A percentile compares a stretch with the other conserved stretches of the same genome.
Evolutionary conservation across 2,113 vertebrate genomes (phyloP).

Genomic region (Microtus oregoni): DNA sequence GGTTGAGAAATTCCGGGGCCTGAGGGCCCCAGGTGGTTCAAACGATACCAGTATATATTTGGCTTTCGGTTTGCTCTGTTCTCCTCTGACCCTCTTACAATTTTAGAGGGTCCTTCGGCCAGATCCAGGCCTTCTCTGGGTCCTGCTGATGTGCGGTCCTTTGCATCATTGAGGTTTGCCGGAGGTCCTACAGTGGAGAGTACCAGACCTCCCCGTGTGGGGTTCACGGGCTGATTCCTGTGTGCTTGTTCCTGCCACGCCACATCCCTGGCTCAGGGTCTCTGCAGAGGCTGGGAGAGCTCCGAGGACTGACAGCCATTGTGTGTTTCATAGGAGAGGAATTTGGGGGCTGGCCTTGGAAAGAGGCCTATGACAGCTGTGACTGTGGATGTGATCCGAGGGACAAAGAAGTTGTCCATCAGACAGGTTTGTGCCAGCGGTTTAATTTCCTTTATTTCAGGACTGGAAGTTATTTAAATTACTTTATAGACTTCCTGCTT

Average conservation of each 20-base stretch:
- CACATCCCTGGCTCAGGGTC: background rate
- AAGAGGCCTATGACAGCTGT: slow-evolving; percentile 39
- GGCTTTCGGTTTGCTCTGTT: slow-evolving; percentile 21
- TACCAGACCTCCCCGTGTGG: background rate
- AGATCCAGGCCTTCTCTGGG: background rate
- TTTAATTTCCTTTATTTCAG: slow-evolving; percentile 83
- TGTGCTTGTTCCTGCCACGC: fast-evolving
- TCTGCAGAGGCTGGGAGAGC: background rate
- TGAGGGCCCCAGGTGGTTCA: background rate
- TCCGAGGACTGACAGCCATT: background rate
- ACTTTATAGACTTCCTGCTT: slow-evolving; percentile 84
- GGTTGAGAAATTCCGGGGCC: background rate
- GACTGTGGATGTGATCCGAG: slow-evolving; percentile 44
- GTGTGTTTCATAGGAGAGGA: slow-evolving; percentile 15
- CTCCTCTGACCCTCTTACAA: slow-evolving; percentile 25
- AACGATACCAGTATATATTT: background rate
- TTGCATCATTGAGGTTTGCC: background rate
- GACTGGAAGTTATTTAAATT: slow-evolving; percentile 83
- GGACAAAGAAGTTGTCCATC: slow-evolving; percentile 71
- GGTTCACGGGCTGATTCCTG: background rate
- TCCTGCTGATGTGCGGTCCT: background rate
- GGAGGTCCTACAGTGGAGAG: background rate
- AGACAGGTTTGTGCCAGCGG: slow-evolving; percentile 76
- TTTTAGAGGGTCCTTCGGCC: background rate
- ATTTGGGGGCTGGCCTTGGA: slow-evolving; percentile 31